Evolutionary conservation across 2,113 vertebrate genomes (phyloP).

Genomic region (Pelecanus crispus): DNA sequence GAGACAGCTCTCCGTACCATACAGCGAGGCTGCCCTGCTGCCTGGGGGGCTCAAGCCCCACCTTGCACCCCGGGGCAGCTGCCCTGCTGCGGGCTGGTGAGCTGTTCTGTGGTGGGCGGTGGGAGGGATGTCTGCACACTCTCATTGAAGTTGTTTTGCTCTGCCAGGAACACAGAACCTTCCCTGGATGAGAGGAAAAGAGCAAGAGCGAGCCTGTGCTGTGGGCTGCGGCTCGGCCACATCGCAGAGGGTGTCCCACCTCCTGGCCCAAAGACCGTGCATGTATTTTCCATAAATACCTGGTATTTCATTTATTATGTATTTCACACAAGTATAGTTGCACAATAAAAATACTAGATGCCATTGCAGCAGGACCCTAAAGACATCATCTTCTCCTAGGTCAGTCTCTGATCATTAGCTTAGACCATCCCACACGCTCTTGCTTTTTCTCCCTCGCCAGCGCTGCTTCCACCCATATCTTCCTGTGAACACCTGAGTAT

Average conservation of each 20-base stretch:
- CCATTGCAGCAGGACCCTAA: background rate
- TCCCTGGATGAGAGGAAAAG: background rate
- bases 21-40: background rate
- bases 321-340: background rate
- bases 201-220: background rate
- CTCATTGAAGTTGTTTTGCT: background rate
- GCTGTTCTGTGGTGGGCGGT: background rate
- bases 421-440: background rate
- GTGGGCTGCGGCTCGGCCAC: background rate
- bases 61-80: no score
- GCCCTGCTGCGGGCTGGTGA: background rate
- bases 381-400: background rate
- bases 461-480: fast-evolving
- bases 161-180: background rate
- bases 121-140: background rate
- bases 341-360: background rate
- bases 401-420: background rate
- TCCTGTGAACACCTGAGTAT: background rate
- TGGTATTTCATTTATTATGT: background rate
- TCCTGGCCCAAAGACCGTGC: background rate
- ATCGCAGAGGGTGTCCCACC: background rate
- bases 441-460: background rate
- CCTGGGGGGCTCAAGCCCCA: background rate
- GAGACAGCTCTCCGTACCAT: background rate
- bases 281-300: background rate